Evolutionary conservation across 2,888 invertebrate genomes (phyloP), one percentile per base, ranked within the genome.

Genomic region (Tachina lurida): DNA sequence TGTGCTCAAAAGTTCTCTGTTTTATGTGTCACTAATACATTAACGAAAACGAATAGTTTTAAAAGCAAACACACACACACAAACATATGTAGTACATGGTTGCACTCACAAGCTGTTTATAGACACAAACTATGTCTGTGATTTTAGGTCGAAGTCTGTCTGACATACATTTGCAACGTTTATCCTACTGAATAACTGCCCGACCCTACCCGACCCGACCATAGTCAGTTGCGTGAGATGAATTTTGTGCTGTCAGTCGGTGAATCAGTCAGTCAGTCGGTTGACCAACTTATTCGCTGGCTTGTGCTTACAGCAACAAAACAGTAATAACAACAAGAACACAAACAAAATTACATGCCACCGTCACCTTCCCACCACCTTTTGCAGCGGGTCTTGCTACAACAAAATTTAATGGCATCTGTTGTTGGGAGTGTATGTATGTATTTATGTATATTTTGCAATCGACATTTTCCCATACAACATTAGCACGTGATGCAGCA

Each of bases 91-190:
- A 31, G 4, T 31, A 31, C 31, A 7, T 31, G 31, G 0, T 31
- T 19, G 7, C 60, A 56, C 39, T 39, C 22, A 15, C 47, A 58
- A 52, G 31, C 43, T 63, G 63, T 47, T 71, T 45, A 54, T 39
- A 63, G 79, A 79, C 79, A 71, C 39, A n/a, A 81, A 75, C 74
- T 67, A 65, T 86, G 86, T 83, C 79, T 82, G 78, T 86, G 82
- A 79, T 86, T 86, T 86, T 82, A 79, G 83, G 86, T 86, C 83
- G 86, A 76, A 86, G 86, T 86, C 83, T 86, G 86, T 86, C 86
- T 86, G 86, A 73, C 79, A 83, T 45, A 78, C 62, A 73, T 65
- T 54, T 60, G 54, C 43, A 68, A 73, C 65, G 71, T 71, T 73
- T 73, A 58, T 45, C 45, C 65, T 67, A 81, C 62, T 75, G 45